Conservation (phyloP, 2,888 invertebrate species). For the Dusona sp. region DNA sequence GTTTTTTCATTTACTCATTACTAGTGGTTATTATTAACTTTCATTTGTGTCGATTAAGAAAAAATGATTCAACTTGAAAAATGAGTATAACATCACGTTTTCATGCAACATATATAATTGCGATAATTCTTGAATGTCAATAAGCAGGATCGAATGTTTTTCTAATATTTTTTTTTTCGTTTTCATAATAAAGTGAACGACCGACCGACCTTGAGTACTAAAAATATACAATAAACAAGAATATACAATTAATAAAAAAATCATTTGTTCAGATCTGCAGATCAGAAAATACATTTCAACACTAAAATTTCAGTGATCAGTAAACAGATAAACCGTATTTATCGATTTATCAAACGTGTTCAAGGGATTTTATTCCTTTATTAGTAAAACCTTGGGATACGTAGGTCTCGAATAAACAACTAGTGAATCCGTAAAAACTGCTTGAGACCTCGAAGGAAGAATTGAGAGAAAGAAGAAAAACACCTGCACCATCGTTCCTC, state of each 20-base stretch:
- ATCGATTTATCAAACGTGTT: conserved; percentile 31
- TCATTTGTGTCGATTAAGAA: not conserved
- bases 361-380: conserved; percentile 26
- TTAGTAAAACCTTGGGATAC: conserved; percentile 1
- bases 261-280: not conserved
- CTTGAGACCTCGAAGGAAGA: conserved; percentile 22
- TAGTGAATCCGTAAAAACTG: conserved; percentile 38
- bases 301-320: not conserved
- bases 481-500: not conserved
- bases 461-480: conserved; percentile 12
- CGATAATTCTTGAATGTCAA: no score
- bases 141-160: not conserved
- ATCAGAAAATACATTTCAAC: not conserved
- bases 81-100: not conserved
- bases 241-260: not conserved
- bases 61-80: not conserved
- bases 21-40: not conserved
- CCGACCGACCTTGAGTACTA: not conserved
- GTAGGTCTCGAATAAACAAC: not conserved
- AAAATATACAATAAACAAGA: not conserved
- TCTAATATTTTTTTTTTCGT: not conserved
- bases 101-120: no score
- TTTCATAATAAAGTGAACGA: not conserved
- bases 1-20: not conserved
- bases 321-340: conserved; percentile 3